Evolutionary conservation across 2,113 vertebrate genomes (phyloP).

Genomic region (Sula dactylatra): DNA sequence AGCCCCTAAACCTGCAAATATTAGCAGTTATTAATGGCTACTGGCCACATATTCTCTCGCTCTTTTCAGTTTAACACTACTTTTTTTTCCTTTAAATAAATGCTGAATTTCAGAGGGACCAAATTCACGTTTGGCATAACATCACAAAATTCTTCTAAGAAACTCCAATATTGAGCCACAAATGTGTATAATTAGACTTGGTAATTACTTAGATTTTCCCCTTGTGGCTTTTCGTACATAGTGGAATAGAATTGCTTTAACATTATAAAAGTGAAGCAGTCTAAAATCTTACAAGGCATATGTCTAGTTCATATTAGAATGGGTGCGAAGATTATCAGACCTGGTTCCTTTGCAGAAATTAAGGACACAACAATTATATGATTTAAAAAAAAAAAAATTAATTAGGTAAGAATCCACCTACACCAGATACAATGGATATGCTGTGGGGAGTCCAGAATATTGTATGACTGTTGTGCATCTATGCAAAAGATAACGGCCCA

Average conservation of each 20-base stretch:
- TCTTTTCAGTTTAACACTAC: not conserved
- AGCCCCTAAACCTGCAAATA: not conserved
- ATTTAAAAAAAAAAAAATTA: not conserved
- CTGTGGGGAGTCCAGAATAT: not conserved
- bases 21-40: not conserved
- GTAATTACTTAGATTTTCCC: constrained; percentile 29
- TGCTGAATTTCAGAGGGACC: not conserved
- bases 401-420: not conserved
- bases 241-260: constrained; percentile 14
- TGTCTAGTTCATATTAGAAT: not conserved
- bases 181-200: constrained; percentile 1
- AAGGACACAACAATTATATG: not conserved
- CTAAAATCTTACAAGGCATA: not conserved
- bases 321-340: not conserved
- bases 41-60: not conserved
- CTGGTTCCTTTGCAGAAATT: not conserved
- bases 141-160: not conserved
- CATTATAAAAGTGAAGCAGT: not conserved
- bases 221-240: constrained; percentile 28
- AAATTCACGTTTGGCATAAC: not conserved
- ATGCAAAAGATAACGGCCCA: not conserved
- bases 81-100: not conserved
- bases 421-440: not conserved
- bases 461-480: not conserved
- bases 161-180: not conserved